Percentiles rank a stretch among this genome's conserved stretches.
These are phyloP conservation scores for Tetropium fuscum DNA, from an alignment of 2,888 invertebrate species.

Conservation along the genomic window DNA sequence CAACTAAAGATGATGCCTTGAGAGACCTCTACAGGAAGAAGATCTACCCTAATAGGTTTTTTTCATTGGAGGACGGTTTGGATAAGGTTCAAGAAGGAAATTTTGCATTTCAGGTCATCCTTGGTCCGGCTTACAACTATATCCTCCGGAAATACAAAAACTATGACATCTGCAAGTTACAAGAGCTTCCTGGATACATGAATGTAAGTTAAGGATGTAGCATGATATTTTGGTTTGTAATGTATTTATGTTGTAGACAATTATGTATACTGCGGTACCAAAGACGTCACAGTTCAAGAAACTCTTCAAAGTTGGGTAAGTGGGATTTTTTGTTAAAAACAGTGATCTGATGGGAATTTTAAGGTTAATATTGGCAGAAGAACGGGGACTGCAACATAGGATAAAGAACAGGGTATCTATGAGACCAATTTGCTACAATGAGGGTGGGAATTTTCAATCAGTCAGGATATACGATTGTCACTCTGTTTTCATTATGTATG, in stretches of 20 bases:
- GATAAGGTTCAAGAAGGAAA: constrained; percentile 58
- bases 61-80: constrained; percentile 61
- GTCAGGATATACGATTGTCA: constrained; percentile 54
- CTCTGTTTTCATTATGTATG: constrained; percentile 49
- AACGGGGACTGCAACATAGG: neutral
- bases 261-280: constrained; percentile 46
- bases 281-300: constrained; percentile 54
- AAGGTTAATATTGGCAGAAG: neutral
- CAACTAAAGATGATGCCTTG: constrained; percentile 58
- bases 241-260: no score
- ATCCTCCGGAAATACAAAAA: constrained; percentile 65
- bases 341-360: no score
- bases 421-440: constrained; percentile 52
- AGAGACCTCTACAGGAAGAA: constrained; percentile 60
- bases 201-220: constrained; percentile 44
- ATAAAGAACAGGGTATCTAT: constrained; percentile 37
- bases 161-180: constrained; percentile 67
- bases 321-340: no score
- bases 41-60: constrained; percentile 61
- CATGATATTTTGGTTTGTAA: neutral
- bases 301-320: constrained; percentile 44
- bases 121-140: constrained; percentile 62
- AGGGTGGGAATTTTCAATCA: constrained; percentile 53
- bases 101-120: constrained; percentile 65
- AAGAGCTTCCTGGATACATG: constrained; percentile 60